phyloP scores from a whole-genome alignment of 2,113 vertebrate genomes.

The Raphicerus campestris region DNA sequence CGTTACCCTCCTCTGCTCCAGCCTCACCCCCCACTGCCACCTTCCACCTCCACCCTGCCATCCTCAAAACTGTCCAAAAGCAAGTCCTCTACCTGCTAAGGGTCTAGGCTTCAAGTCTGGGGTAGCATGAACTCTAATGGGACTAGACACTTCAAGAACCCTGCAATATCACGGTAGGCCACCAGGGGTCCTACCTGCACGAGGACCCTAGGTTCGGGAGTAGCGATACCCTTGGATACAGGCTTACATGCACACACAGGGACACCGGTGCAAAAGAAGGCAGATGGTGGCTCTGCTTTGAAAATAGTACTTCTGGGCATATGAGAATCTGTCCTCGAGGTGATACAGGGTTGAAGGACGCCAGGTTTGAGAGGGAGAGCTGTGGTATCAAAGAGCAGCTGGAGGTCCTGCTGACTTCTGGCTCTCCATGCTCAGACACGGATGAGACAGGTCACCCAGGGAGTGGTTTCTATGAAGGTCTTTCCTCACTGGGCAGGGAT shows the following conservation, averaged over 20 bases:
- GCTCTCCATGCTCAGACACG: neutral
- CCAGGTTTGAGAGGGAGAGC: neutral
- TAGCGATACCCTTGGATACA: neutral
- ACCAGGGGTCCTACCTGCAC: neutral
- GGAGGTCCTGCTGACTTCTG: neutral
- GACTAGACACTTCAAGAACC: neutral
- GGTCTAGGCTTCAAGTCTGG: neutral
- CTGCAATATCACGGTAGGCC: neutral
- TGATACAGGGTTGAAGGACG: neutral
- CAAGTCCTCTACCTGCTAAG: neutral
- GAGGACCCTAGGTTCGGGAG: neutral
- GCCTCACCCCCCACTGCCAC: neutral
- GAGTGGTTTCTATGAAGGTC: neutral
- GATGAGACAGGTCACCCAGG: rapidly evolving
- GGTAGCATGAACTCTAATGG: neutral
- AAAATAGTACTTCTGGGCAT: neutral
- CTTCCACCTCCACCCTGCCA: neutral
- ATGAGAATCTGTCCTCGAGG: neutral
- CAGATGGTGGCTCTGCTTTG: neutral
- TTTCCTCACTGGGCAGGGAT: neutral
- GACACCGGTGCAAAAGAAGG: neutral
- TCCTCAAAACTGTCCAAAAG: neutral
- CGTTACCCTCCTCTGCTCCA: neutral
- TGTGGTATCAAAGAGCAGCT: neutral
- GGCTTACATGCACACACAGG: too few relatives aligned